These are phyloP conservation scores for Sinosuthora webbiana DNA, from an alignment of 2,113 vertebrate genomes.

Conservation along the genomic window DNA sequence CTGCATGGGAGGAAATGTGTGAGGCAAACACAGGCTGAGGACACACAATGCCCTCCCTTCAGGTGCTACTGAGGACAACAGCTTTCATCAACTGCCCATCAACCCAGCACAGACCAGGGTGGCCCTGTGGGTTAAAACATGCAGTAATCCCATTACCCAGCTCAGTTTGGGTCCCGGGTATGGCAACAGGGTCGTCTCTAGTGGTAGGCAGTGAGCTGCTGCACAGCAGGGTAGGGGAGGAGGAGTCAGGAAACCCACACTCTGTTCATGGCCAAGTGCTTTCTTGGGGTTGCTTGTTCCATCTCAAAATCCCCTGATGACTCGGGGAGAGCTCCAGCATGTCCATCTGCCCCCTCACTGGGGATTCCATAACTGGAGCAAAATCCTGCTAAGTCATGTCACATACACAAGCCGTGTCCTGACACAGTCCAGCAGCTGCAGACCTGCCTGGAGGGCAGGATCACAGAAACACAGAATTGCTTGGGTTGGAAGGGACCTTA, in stretches of 20 bases:
- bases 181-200: fast-evolving
- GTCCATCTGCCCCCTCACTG: neutral
- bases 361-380: neutral
- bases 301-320: neutral
- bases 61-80: neutral
- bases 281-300: neutral
- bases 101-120: neutral
- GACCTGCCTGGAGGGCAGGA: neutral
- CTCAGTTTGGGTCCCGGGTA: neutral
- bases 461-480: neutral
- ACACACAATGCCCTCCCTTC: neutral
- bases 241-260: neutral
- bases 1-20: neutral
- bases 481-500: neutral
- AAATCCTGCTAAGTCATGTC: neutral
- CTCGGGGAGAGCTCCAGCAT: neutral
- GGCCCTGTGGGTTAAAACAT: neutral
- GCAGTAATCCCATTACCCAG: neutral
- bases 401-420: fast-evolving
- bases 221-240: neutral
- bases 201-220: neutral
- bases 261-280: neutral
- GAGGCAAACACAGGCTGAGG: neutral
- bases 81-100: neutral
- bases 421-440: neutral